Evolutionary conservation across 1,140 invertebrate genomes (phyloP), one percentile per base, ranked within the genome.

Genomic region (Ectropis grisescens): DNA sequence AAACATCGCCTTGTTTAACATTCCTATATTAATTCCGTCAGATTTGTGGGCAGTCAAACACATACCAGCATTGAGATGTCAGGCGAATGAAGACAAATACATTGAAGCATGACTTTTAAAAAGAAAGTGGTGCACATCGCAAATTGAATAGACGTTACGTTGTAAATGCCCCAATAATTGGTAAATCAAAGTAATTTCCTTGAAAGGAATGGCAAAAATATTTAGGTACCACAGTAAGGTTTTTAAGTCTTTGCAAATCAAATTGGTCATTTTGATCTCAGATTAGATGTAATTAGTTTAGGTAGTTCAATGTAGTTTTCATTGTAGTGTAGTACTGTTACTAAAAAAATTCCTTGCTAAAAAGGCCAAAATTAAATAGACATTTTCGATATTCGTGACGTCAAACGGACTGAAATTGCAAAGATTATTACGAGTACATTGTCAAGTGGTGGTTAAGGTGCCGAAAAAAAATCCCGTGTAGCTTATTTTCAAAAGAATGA

Each of bases 81-180:
- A 70, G 42, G 42, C 29, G 36, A 76, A 76, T 80, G 67, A 80
- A 80, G 74, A 80, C 61, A 66, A 72, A 79, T 79, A 64, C 37
- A 52, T 58, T 44, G 37, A 35, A 47, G 30, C 52, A 47, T 79
- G 74, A 79, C 74, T 74, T 65, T 78, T 58, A 67, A 59, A 71
- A 75, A 64, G 60, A 70, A 71, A 75, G 64, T 61, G 50, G 46
- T 56, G 19, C n/a, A 30, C 28, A 42, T 43, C 54, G 56, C 52
- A 72, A 68, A 78, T 71, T 74, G 58, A 66, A 74, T 68, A 55
- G 60, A 55, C 2, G 4, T 10, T 6, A 10, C n/a, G 4, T 26
- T 26, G 4, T 26, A 26, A 7, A 35, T 29, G 7, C 2, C n/a
- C 35, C 2, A 26, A 10, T 14, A 14, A 5, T 5, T 29, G n/a